Evolutionary conservation across 2,113 vertebrate genomes (phyloP).

Genomic region (Sardina pilchardus): DNA sequence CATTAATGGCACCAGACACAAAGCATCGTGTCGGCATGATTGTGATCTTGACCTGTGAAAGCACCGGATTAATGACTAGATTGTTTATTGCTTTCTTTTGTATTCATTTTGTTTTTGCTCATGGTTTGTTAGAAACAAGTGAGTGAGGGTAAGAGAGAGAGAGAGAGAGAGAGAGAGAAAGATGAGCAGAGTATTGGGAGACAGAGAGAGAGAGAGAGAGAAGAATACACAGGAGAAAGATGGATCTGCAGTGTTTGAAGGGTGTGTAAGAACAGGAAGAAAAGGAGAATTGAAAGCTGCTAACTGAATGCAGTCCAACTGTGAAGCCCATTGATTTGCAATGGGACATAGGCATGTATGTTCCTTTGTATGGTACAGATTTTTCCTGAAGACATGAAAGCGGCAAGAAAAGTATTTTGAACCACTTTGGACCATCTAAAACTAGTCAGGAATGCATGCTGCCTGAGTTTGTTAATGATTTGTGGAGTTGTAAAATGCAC

Average conservation of each 20-base stretch:
- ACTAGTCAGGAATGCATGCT: neutral
- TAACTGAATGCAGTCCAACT: neutral
- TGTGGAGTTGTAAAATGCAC: neutral
- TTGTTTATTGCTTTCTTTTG: constrained; percentile 8
- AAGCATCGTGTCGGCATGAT: neutral
- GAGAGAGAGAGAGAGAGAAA: neutral
- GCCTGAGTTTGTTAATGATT: neutral
- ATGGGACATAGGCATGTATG: neutral
- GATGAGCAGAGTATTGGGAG: neutral
- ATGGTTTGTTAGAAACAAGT: neutral
- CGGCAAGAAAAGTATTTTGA: neutral
- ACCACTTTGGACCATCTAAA: neutral
- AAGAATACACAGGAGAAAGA: neutral
- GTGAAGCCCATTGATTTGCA: neutral
- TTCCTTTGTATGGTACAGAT: neutral
- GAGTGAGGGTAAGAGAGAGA: neutral
- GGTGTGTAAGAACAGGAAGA: neutral
- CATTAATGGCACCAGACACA: neutral
- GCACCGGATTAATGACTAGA: neutral
- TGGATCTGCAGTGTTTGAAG: neutral
- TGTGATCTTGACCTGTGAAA: constrained; percentile 6
- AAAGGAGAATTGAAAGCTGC: neutral
- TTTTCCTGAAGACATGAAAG: neutral
- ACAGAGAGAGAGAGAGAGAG: neutral
- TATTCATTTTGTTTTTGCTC: neutral